Conservation (phyloP, 2,888 invertebrate genomes). For the Drosophila incognita region DNA sequence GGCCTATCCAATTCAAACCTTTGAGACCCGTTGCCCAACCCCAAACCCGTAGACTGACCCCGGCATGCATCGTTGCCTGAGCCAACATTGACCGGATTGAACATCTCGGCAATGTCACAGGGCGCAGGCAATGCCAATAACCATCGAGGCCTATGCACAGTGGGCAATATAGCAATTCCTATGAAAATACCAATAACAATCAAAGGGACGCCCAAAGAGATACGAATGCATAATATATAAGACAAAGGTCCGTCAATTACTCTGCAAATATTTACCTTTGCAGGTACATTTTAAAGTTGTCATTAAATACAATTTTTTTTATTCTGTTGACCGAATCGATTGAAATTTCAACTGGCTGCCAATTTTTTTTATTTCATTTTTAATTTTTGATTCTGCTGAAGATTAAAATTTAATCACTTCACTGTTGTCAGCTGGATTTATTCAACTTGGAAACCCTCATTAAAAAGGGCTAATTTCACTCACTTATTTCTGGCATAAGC, state of each 20-base stretch:
- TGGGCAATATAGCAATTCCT: conserved; percentile 4
- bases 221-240: not conserved
- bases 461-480: not conserved
- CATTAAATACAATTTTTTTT: not conserved
- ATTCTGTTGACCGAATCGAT: not conserved
- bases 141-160: conserved; percentile 20
- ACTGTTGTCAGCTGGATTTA: not conserved
- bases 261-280: not conserved
- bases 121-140: conserved; percentile 33
- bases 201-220: not conserved
- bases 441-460: not conserved
- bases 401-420: not conserved
- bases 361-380: not conserved
- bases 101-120: conserved; percentile 44
- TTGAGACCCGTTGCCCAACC: not conserved
- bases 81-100: conserved; percentile 64
- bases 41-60: conserved; percentile 45
- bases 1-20: not conserved
- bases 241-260: not conserved
- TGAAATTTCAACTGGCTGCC: not conserved
- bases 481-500: not conserved
- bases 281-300: not conserved
- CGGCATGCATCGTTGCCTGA: conserved; percentile 70
- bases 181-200: not conserved
- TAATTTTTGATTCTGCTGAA: not conserved